Percentiles rank a stretch among this genome's conserved stretches.
These are phyloP conservation scores for Colletes collaris DNA, from an alignment of 2,888 invertebrate species.

Conservation along the genomic window DNA sequence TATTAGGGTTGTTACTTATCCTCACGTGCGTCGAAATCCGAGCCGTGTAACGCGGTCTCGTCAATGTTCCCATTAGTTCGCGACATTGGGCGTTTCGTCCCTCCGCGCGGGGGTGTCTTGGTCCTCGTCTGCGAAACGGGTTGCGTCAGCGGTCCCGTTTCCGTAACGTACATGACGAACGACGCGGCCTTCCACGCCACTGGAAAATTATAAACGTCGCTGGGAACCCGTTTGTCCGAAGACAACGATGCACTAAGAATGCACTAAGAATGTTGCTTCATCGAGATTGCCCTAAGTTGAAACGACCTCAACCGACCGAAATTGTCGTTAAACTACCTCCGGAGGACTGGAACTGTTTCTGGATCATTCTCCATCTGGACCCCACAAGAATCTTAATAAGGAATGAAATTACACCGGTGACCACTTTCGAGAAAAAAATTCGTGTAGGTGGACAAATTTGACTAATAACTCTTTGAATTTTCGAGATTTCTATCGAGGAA, in stretches of 20 bases:
- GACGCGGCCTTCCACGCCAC: neutral
- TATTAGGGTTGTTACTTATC: conserved; percentile 29
- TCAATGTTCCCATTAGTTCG: conserved; percentile 19
- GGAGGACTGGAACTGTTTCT: no score
- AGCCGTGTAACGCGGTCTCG: conserved; percentile 4
- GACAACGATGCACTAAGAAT: no score
- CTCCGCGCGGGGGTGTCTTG: conserved; percentile 1
- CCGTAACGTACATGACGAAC: conserved; percentile 27
- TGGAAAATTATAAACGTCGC: neutral
- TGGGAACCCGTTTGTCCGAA: no score
- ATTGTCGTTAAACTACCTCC: no score
- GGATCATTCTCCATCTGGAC: no score
- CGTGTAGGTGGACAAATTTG: no score
- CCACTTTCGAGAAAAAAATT: no score
- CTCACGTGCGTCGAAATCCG: conserved; percentile 18
- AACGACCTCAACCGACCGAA: no score
- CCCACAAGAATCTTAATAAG: no score
- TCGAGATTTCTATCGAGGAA: no score
- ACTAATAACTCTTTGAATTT: no score
- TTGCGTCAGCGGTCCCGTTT: conserved; percentile 21
- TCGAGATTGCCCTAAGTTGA: neutral
- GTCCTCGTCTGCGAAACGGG: neutral
- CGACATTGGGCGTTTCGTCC: conserved; percentile 8
- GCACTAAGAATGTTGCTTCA: neutral
- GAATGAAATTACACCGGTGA: no score